Conservation (phyloP, 2,797 vertebrate genomes). For the Picus viridis region DNA sequence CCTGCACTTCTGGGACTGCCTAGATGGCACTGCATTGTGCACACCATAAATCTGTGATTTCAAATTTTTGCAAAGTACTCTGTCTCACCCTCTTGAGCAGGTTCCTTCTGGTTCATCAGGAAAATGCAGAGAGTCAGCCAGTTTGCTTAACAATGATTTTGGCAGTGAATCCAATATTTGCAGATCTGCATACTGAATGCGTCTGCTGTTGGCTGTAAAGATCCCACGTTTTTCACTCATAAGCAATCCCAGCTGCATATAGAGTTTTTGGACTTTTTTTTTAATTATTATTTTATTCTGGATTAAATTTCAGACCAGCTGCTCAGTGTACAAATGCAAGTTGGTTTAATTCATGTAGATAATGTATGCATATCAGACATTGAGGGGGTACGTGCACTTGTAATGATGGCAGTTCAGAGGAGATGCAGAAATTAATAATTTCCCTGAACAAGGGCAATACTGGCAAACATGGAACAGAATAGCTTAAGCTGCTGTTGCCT, state of each 20-base stretch:
- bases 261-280: background rate
- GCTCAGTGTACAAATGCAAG: slow-evolving; percentile 50
- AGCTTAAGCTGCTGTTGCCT: background rate
- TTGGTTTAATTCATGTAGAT: slow-evolving; percentile 62
- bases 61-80: background rate
- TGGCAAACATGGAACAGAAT: background rate
- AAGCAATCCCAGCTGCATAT: slow-evolving; percentile 68
- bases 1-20: background rate
- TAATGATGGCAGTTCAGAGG: slow-evolving; percentile 7
- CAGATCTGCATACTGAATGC: slow-evolving; percentile 54
- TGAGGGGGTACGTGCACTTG: background rate
- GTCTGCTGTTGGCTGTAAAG: slow-evolving; percentile 71
- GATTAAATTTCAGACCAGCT: slow-evolving; percentile 59
- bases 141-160: slow-evolving; percentile 66
- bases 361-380: slow-evolving; percentile 17
- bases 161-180: slow-evolving; percentile 65
- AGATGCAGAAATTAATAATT: background rate
- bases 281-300: background rate
- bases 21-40: background rate
- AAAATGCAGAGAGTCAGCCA: slow-evolving; percentile 53
- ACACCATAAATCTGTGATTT: background rate
- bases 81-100: background rate
- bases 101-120: slow-evolving; percentile 43
- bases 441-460: background rate
- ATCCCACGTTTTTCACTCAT: slow-evolving; percentile 66